Base-by-base conservation (phyloP, 2,113 vertebrate genomes). In the Nibea coibor region DNA sequence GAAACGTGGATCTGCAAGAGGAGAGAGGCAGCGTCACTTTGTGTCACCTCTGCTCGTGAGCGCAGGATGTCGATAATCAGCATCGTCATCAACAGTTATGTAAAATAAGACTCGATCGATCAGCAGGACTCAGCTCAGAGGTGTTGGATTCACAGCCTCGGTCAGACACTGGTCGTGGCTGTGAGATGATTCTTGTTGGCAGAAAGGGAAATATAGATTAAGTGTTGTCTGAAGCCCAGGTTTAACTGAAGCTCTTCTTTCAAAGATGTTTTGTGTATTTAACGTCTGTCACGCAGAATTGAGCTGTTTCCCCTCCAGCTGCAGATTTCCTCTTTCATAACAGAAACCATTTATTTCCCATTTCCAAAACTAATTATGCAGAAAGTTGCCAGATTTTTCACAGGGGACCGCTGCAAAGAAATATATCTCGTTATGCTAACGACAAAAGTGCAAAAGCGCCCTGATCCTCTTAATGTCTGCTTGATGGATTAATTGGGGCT, bases 401-500 rank as follows among this genome's bases (percentile, higher is more conserved):
- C 35, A 4, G 19, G 58, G 26, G 1, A 72, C 42, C 7, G 31
- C 48, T 11, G 19, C 19, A 47, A 26, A 47, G 22, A 54, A 79
- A 58, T 53, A 26, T 77, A n/a, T 65, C 0, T 9, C 68, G 42
- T 14, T 4, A 45, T 1, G 5, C 65, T 10, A 35, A 70, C 58
- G 28, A 39, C 43, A 87, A 45, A 77, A 73, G 50, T 28, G 72
- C 20, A 61, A 4, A 28, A 56, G 54, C 39, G 2, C 42, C 56
- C 39, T 31, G 72, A 83, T 58, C 68, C 50, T 65, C 76, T 72
- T 77, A 19, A 43, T 24, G 66, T 80, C 15, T 83, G 61, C 50
- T 24, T 68, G 81, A 77, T 63, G 67, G 77, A 78, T 78, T 8
- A 73, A 78, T 63, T 57, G 20, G 28, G 64, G 48, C 67, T 83